Evolutionary conservation across 2,797 vertebrate genomes (phyloP), one percentile per base, ranked within the genome.

Genomic region (Lates japonicus): DNA sequence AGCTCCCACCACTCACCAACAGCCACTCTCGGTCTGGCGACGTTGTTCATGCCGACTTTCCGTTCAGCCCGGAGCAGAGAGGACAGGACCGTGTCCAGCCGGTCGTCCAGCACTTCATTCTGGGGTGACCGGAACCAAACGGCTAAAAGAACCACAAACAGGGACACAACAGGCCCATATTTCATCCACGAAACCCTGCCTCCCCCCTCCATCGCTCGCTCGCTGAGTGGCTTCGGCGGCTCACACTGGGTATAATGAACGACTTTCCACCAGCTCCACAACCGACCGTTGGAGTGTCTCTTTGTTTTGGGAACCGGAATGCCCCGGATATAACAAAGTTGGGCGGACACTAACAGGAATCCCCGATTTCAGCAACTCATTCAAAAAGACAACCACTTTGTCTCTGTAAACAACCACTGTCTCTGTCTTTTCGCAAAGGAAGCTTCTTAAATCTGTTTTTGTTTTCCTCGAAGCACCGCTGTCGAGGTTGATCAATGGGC

Each of bases 51-150:
- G 4, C 93, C 95, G 68, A 94, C 96, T 88, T 96, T 97, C 3
- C 86, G 60, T 44, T 97, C 96, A 7, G 96, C 96, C 39, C 93
- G 95, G 2, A 97, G 95, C 70, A 97, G 83, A 1, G 96, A 97
- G 41, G 96, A 94, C 61, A 97, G 81, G 4, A 97, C 95, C 0
- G 85, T 81, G 86, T 96, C 95, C 74, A 97, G 87, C 12, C 96
- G 90, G 29, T 91, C 90, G 70, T 96, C 95, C 87, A 96, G 87
- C 2, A 41, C 87, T 0, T 73, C 86, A 14, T 91, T 25, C 63
- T 90, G 87, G 0, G 94, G 94, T 3, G 94, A 72, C 49, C 95
- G 93, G 70, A 94, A 92, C 96, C 96, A 97, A 20, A 94, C 51
- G 1, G 96, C 96, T 33, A 95, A 42, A 19, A 96, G 44, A 25